Base-by-base conservation (phyloP, 1,140 invertebrate species). In the Heliothis subflexa region DNA sequence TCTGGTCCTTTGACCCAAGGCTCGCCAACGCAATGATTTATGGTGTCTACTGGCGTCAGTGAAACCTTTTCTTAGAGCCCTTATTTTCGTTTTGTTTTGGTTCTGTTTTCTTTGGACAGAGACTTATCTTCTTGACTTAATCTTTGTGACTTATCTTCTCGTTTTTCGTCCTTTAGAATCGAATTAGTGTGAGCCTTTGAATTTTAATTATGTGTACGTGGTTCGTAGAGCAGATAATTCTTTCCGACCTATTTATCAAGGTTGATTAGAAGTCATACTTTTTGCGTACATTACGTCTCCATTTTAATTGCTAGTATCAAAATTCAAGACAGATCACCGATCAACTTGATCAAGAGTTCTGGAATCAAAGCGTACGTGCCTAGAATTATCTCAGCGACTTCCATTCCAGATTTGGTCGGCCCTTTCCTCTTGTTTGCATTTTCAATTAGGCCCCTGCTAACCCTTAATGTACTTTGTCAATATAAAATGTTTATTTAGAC, bases 291-390 rank as follows among this genome's bases (percentile, higher is more conserved):
- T 18, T 50, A 72, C 21, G 50, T 12, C 13, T 49, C 55, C 52
- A 18, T 28, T 21, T 64, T 75, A 52, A 78, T 72, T 80, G 45
- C 62, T 54, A 55, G 55, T 70, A 81, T 61, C 79, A 82, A 66
- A 81, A 89, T 86, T 85, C 85, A 85, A 82, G 75, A 75, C 78
- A 82, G 21, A 47, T 80, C 72, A 80, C 70, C 81, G 78, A 84
- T 85, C 79, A 81, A 81, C 73, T 86, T 82, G 86, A 85, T 87
- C 83, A 80, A 80, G 59, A 79, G 71, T 78, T 79, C 83, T 86
- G 87, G 87, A 88, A 88, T 88, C 87, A 86, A 88, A 88, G 84
- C 79, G 83, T 78, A 84, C 88, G 86, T 89, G 86, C 78, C 70
- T 70, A 11, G 83, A 80, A 84, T 90, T 28, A 70, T 64, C 59